Base-by-base conservation (phyloP, 2,888 invertebrate genomes). In the Diplazon laetatorius region DNA sequence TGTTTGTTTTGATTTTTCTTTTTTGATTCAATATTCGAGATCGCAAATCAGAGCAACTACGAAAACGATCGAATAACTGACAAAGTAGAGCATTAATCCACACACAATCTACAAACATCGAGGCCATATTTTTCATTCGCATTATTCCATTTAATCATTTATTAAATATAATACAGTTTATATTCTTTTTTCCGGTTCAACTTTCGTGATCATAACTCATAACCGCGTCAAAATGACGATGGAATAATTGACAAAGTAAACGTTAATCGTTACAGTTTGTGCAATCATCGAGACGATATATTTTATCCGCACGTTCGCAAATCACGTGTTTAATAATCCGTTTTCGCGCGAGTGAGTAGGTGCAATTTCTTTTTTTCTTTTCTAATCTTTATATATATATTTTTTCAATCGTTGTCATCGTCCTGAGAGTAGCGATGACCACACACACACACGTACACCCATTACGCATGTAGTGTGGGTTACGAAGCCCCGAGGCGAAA, bases 401-500 rank as follows among this genome's bases (percentile, higher is more conserved):
- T 30, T 30, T 30, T 30, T n/a, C 14, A n/a, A 25, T 25, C 14
- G 25, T 57, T 57, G 50, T 66, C 18, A 42, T 66, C 66, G n/a
- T 35, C 18, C 1, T 2, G 8, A 12, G 20, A 48, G 42, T 57
- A 25, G 57, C 16, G 30, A 70, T 70, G 60, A 72, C 70, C 44
- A 14, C 44, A 18, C 39, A 12, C 30, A 1, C 4, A 30, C 6
- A 30, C 6, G 30, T 30, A 30, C 6, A 6, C 4, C 2, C 4
- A 25, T 18, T 14, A n/a, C 9, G 9, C 16, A 30, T 30, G 37
- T 37, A 63, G 14, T 66, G 16, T 42, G 25, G 25, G 42, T n/a
- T 50, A 60, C 35, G 8, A 18, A 14, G 25, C 44, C 82, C 62
- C 77, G 60, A 66, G 86, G 81, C 81, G 85, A 87, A 86, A 88